Base-by-base conservation (phyloP, 2,888 invertebrate genomes). In the Drosophila testacea region DNA sequence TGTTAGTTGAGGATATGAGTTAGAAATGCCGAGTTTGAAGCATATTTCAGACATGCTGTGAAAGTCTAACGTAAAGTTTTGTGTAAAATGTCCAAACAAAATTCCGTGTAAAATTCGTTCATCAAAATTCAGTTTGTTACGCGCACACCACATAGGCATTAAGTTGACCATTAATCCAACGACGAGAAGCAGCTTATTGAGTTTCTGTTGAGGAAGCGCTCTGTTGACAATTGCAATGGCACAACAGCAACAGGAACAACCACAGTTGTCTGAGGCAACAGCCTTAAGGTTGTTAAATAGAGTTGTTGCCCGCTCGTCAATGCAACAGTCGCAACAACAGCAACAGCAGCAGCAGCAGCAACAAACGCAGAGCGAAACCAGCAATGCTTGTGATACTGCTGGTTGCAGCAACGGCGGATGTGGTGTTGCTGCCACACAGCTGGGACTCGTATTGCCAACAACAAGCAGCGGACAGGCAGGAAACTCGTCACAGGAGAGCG, bases 201-300 rank as follows among this genome's bases (percentile, higher is more conserved):
- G 34, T 39, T 28, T 34, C 52, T 48, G 44, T 11, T 51, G 44
- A 48, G 34, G 27, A 22, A 2, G 39, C n/a, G 5, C 13, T 42
- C 27, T 34, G 42, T 54, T n/a, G 3, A n/a, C 11, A 30, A 38
- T 11, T 10, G 28, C 9, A 46, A 87, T 82, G 83, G 73, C 82
- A 47, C 64, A 79, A 36, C 62, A 62, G 10, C 38, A 61, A 11
- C n/a, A 50, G 34, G 39, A 16, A 22, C 69, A 42, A 32, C 16
- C 34, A 28, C 57, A 64, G 42, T 30, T 90, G 13, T 81, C 88
- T 13, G 91, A 88, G 67, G 82, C 79, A 6, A 79, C 81, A 5
- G 85, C 88, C 2, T 64, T 90, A 11, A 82, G 90, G 10, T 63
- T 91, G 54, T 77, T 82, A 27, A 89, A 87, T 36, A 88, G 78